Evolutionary conservation across 1,140 invertebrate genomes (phyloP), one percentile per base, ranked within the genome.

Genomic region (Geopemphigus sp.): DNA sequence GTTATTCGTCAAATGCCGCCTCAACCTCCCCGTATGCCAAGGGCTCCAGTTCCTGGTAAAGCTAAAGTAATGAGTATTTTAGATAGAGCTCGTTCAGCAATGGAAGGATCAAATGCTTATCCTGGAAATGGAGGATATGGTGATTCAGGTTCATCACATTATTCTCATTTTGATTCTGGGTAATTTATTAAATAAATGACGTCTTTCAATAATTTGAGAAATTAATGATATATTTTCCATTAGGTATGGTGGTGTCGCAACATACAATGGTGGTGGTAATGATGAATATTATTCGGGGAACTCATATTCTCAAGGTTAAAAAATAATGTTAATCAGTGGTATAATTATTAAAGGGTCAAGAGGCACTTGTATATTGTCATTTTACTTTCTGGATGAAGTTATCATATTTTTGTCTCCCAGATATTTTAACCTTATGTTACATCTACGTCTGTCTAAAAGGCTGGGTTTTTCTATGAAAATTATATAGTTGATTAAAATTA

Each of bases 1-100:
- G 82, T 84, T 1, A 85, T 86, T 83, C 84, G 86, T 66, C 84
- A 84, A 83, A 86, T 85, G 80, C 85, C 84, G 17, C 85, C 85
- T 78, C 87, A 88, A n/a, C 72, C 82, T 24, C 81, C 74, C 22
- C 64, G 86, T 86, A 45, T 84, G 87, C 53, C 84, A 86, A 82
- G 86, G 89, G 2, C 88, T 89, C 84, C 83, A 32, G 83, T 83
- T 19, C 82, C 82, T 53, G 82, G 82, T 24, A 90, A 90, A 66
- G 50, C 78, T n/a, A 94, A 94, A 85, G 92, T 94, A 1, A 89
- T 93, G 85, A 93, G 92, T 59, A 94, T 94, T 82, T 86, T 94
- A 81, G 93, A 94, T 85, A 88, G 92, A 76, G 93, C 93, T 0
- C 87, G 92, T 78, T 88, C 89, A 45, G 92, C 92, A 17, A 93